Evolutionary conservation across 1,140 invertebrate genomes (phyloP).

Genomic region (Prorops nasuta): DNA sequence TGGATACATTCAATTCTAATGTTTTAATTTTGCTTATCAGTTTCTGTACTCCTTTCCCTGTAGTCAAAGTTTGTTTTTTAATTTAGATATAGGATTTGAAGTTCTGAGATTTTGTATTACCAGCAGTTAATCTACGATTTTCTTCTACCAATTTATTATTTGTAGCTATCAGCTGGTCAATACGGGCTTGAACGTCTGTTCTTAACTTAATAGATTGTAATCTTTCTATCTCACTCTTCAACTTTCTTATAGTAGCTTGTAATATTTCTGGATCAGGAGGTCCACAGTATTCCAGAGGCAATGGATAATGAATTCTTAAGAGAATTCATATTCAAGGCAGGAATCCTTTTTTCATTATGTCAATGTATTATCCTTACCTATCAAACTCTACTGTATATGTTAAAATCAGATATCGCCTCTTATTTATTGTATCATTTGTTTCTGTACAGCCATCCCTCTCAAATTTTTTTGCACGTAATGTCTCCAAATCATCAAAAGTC

Average conservation of each 20-base stretch:
- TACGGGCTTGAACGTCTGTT: constrained; percentile 26
- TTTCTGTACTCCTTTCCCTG: constrained; percentile 32
- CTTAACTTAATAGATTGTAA: constrained; percentile 23
- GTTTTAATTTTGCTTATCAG: constrained; percentile 44
- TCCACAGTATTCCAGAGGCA: constrained; percentile 56
- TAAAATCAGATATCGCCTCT: constrained; percentile 49
- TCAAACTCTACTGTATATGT: constrained; percentile 54
- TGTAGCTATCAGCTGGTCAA: constrained; percentile 32
- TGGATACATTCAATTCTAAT: constrained; percentile 43
- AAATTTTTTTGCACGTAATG: constrained; percentile 30
- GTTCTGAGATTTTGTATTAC: constrained; percentile 22
- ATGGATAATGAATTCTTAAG: constrained; percentile 56
- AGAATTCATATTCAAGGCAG: constrained; percentile 12
- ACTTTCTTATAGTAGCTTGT: constrained; percentile 52
- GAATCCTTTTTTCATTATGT: constrained; percentile 3
- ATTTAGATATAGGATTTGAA: constrained; percentile 13
- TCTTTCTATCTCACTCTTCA: constrained; percentile 51
- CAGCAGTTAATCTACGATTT: constrained; percentile 35
- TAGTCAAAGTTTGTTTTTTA: constrained; percentile 9
- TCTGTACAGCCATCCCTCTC: constrained; percentile 12
- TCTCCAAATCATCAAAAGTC: constrained; percentile 49
- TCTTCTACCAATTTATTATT: constrained; percentile 39
- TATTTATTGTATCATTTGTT: constrained; percentile 22
- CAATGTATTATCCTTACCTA: constrained; percentile 30
- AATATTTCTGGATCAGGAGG: constrained; percentile 53